phyloP scores from a whole-genome alignment of 2,888 invertebrate genomes.

The Plemyria rubiginata region DNA sequence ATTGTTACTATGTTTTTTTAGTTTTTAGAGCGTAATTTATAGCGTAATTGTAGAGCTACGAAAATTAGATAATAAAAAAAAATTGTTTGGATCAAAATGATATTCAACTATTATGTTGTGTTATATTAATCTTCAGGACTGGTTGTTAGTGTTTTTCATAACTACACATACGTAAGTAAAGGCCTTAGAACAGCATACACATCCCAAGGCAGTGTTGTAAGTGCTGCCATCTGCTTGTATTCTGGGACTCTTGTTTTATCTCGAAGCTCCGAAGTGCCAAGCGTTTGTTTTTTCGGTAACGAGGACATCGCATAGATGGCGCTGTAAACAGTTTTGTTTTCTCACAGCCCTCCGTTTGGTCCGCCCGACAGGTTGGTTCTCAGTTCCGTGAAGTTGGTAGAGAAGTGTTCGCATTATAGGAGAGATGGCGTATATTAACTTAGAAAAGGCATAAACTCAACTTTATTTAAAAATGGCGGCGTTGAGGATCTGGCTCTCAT shows the following conservation, averaged over 20 bases:
- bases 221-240: constrained; percentile 30
- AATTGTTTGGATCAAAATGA: too few species aligned
- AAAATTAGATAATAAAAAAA: too few species aligned
- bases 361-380: too few species aligned
- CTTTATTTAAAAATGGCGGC: too few species aligned
- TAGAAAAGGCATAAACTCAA: not conserved
- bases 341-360: not conserved
- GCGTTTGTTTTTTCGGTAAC: constrained; percentile 8
- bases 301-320: constrained; percentile 31
- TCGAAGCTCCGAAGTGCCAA: not conserved
- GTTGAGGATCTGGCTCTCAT: too few species aligned
- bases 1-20: not conserved
- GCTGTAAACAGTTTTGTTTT: constrained; percentile 11
- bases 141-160: too few species aligned
- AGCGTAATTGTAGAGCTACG: not conserved
- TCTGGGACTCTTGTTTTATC: too few species aligned
- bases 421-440: not conserved
- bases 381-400: not conserved
- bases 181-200: too few species aligned
- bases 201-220: not conserved
- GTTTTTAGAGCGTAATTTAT: constrained; percentile 10
- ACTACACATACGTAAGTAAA: too few species aligned
- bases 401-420: not conserved
- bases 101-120: too few species aligned
- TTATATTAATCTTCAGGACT: too few species aligned